Percentiles rank a stretch among this genome's conserved stretches.
Conservation (phyloP, 2,113 vertebrate species). For the Thalassoma bifasciatum region DNA sequence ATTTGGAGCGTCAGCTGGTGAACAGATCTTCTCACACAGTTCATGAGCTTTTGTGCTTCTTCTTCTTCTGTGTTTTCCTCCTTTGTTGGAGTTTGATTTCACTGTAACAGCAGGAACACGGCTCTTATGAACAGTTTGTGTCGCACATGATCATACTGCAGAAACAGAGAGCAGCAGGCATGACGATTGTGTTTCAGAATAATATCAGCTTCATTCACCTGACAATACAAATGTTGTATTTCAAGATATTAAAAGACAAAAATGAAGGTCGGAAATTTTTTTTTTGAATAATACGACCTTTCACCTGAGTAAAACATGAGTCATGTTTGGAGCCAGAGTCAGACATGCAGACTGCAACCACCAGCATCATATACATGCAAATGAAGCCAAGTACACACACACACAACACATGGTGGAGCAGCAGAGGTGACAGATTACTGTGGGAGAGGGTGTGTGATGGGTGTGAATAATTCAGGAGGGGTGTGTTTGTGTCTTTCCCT, state of each 20-base stretch:
- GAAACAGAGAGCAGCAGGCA: not conserved
- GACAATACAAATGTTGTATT: too few species aligned
- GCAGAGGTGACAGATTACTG: slow-evolving; percentile 53
- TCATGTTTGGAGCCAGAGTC: too few species aligned
- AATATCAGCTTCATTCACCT: too few species aligned
- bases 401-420: slow-evolving; percentile 2
- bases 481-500: slow-evolving; percentile 5
- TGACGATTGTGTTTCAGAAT: accelerated
- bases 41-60: not conserved
- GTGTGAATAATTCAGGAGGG: slow-evolving; percentile 57
- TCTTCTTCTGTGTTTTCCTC: too few species aligned
- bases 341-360: not conserved
- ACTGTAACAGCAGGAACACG: not conserved
- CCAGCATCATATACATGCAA: not conserved
- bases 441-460: slow-evolving; percentile 42
- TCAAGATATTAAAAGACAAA: too few species aligned
- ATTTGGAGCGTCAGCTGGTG: not conserved
- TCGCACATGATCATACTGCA: too few species aligned
- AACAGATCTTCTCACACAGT: too few species aligned
- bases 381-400: not conserved
- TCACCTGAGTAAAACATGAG: too few species aligned
- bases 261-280: too few species aligned
- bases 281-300: too few species aligned
- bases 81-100: not conserved
- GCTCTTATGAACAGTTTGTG: too few species aligned